Evolutionary conservation across 2,888 invertebrate genomes (phyloP).

Genomic region (Andrena flavipes): DNA sequence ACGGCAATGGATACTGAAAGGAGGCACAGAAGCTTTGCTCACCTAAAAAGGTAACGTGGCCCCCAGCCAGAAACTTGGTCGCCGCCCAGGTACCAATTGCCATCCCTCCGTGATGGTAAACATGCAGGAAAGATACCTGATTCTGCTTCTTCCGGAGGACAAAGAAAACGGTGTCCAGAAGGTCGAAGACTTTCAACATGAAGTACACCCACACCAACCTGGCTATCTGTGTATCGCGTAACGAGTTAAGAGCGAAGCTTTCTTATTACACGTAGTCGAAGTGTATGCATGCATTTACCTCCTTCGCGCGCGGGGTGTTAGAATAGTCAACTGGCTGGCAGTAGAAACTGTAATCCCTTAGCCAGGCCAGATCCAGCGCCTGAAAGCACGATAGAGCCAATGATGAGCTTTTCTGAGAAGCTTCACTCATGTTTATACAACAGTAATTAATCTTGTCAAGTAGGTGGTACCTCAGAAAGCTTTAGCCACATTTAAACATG

Average conservation of each 20-base stretch:
- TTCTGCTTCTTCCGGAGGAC: slow-evolving; percentile 93
- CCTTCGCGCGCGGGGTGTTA: slow-evolving; percentile 87
- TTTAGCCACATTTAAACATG: no score
- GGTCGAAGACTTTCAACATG: slow-evolving; percentile 89
- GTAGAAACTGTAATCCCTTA: slow-evolving; percentile 87
- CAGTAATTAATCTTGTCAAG: background rate
- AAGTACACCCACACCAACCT: slow-evolving; percentile 89
- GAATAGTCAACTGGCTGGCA: slow-evolving; percentile 91
- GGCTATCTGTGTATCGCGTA: slow-evolving; percentile 82
- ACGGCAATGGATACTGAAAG: no score
- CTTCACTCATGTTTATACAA: background rate
- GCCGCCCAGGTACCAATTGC: slow-evolving; percentile 88
- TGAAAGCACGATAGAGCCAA: slow-evolving; percentile 35
- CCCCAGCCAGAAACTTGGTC: slow-evolving; percentile 87
- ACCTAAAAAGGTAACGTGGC: slow-evolving; percentile 81
- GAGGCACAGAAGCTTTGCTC: slow-evolving; percentile 23
- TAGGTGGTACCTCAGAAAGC: background rate
- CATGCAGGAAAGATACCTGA: slow-evolving; percentile 93
- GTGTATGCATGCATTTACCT: slow-evolving; percentile 81
- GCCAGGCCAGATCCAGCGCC: slow-evolving; percentile 76
- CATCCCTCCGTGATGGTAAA: slow-evolving; percentile 95
- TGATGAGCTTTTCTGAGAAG: no score
- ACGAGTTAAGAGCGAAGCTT: background rate
- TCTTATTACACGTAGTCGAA: background rate
- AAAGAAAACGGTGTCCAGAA: slow-evolving; percentile 93